These are phyloP conservation scores for Pituophis catenifer DNA, from an alignment of 2,113 vertebrate species.

Conservation along the genomic window DNA sequence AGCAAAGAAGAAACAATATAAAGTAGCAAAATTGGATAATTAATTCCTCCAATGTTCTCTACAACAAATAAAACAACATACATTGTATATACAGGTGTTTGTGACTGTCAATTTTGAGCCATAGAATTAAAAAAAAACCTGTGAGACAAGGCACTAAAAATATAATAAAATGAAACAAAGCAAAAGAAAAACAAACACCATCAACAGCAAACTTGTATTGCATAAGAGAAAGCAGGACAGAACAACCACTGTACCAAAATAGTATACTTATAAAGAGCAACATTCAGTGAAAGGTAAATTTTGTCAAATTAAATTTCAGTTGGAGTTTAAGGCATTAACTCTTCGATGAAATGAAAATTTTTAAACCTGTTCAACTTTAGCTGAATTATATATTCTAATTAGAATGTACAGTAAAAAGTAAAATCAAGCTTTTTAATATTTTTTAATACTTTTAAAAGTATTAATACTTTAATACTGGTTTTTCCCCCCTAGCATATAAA, in stretches of 20 bases:
- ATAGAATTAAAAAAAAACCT: background rate
- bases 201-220: background rate
- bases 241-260: background rate
- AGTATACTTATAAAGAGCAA: background rate
- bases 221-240: background rate
- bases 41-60: background rate
- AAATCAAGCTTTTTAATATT: background rate
- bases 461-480: no score
- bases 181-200: background rate
- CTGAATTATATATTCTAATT: background rate
- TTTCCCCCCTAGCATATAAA: background rate
- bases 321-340: background rate
- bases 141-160: background rate
- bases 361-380: background rate
- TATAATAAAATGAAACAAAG: background rate
- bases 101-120: background rate
- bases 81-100: background rate
- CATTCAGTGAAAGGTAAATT: background rate
- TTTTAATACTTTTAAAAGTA: no score
- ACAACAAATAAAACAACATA: background rate
- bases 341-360: no score
- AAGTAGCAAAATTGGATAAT: background rate
- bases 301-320: background rate
- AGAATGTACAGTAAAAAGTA: background rate
- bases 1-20: background rate